Evolutionary conservation across 2,888 invertebrate species (phyloP), one percentile per base, ranked within the genome.

Genomic region (Macrosoma leucophasiata): DNA sequence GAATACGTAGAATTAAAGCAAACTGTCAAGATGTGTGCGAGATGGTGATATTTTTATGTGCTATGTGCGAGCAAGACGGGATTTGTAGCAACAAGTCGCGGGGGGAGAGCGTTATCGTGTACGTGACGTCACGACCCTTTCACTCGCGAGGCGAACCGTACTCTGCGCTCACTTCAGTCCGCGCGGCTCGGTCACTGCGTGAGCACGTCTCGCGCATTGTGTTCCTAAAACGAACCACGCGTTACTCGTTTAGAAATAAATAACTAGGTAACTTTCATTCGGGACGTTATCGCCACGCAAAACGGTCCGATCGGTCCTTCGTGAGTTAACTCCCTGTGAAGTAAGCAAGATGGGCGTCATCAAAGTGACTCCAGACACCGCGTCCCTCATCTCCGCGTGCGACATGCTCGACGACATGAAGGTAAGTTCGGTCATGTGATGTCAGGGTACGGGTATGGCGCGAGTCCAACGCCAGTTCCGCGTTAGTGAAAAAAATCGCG

Each of bases 51-150:
- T 55, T 55, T 40, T 33, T 21, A 50, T 38, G 52, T 40, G 2
- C 6, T 24, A 23, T 3, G 61, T 32, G 45, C 23, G 68, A 76
- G 46, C 29, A 62, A 42, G 71, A 71, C 39, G 44, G 44, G 43
- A 55, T 58, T 46, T 74, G 58, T 77, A 71, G 81, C 81, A 81
- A 82, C 81, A 82, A 76, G 81, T 77, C 48, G 52, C 54, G 36
- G 63, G 46, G 61, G 62, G 58, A 58, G 58, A 48, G 58, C 69
- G 81, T 86, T 87, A 84, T 81, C 78, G 76, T 69, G 65, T 52
- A 36, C 49, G 69, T 88, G 87, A 88, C 88, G 88, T 88, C 87
- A 87, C 46, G 70, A 60, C 72, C 79, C 81, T 84, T 81, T 85
- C 84, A 79, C 78, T 84, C 76, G 60, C 69, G 68, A 67, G 39